Base-by-base conservation (phyloP, 2,888 invertebrate genomes). In the Cenopis cana region DNA sequence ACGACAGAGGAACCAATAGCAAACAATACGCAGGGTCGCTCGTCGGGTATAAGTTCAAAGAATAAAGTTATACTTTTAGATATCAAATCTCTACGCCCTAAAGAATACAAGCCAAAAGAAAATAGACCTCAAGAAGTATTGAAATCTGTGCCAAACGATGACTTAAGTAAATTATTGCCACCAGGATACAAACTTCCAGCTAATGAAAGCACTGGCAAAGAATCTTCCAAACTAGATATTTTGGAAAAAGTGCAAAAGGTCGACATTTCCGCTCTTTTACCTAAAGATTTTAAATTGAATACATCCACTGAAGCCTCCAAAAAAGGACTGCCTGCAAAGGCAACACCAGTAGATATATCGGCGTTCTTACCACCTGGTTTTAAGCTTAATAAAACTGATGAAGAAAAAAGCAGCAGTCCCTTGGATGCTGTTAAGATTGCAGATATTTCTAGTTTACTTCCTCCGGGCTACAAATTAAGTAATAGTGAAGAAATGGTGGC, bases 121-220 rank as follows among this genome's bases (percentile, higher is more conserved):
- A 88, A 83, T 50, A 87, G 86, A 67, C 75, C 81, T 33, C 86
- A 88, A 77, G 93, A 91, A 68, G 61, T 91, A 29, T 82, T 91
- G 57, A 87, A 89, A 77, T 90, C 94, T 82, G 85, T 94, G 11
- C 92, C 94, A 78, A 89, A 92, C 55, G 95, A 95, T 76, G 95
- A 95, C 76, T 78, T 95, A 0, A 94, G 90, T 77, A 94, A 95
- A 75, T 91, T 96, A 60, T 86, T 96, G 74, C 96, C 96, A n/a
- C 94, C 95, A 10, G 96, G 95, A 3, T 97, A 94, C 78, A 96
- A 96, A 77, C 81, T 89, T 11, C 85, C 84, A 33, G 83, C 68
- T 65, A 83, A 89, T 46, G 91, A 93, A 3, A 68, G 84, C 10
- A 79, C 84, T 70, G 75, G 75, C 0, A 90, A 86, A 75, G 81